These are phyloP conservation scores for Crotalus tigris DNA, from an alignment of 2,113 vertebrate species.

Conservation along the genomic window DNA sequence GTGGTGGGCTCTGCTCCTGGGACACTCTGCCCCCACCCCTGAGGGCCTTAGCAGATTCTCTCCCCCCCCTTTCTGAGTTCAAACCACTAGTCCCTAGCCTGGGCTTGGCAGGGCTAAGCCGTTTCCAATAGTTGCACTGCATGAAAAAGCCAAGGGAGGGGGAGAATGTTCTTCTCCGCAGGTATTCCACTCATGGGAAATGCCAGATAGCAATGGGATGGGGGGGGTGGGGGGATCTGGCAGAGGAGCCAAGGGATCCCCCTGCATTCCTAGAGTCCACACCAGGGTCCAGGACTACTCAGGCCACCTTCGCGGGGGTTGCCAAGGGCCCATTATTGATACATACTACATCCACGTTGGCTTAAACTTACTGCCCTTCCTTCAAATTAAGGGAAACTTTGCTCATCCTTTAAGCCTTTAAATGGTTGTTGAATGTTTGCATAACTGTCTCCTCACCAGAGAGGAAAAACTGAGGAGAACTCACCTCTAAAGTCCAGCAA, in stretches of 20 bases:
- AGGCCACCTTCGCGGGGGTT: not conserved
- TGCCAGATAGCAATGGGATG: not conserved
- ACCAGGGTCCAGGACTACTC: not conserved
- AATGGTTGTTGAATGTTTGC: not conserved
- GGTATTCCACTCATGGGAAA: not conserved
- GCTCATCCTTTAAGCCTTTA: not conserved
- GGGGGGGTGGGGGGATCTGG: not conserved
- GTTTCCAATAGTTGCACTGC: not conserved
- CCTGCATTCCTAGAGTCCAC: not conserved
- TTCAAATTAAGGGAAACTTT: not conserved
- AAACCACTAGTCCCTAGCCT: not conserved
- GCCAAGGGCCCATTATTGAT: not conserved
- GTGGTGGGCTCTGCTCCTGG: not conserved
- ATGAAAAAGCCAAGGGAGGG: not conserved
- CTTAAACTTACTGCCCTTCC: not conserved
- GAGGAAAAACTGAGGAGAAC: not conserved
- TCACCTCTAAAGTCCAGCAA: not conserved
- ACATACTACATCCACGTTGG: not conserved
- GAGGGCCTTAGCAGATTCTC: not conserved
- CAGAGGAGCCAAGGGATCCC: not conserved
- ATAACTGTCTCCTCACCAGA: not conserved
- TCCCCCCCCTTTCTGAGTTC: not conserved
- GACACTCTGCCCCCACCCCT: not conserved
- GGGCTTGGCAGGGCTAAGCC: not conserved
- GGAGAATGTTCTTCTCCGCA: not conserved